Base-by-base conservation (phyloP, 2,113 vertebrate species). In the Noctilio leporinus region DNA sequence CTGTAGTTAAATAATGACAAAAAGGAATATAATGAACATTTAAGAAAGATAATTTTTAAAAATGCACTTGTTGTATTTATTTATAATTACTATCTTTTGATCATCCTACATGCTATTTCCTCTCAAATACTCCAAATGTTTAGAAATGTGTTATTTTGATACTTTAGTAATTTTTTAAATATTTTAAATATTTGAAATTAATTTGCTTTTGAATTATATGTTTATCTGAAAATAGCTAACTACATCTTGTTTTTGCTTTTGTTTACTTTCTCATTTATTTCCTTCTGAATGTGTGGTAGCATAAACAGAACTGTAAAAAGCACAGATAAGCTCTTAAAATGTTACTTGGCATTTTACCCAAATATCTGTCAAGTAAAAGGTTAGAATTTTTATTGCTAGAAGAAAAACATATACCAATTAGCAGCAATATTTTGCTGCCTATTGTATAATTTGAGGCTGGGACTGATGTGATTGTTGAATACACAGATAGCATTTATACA, bases 341-440 rank as follows among this genome's bases (percentile, higher is more conserved):
- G 97, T 98, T 98, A 89, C 92, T 92, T 98, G 98, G 81, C 98
- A 98, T 98, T 98, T 98, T 98, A 96, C 96, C 97, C 96, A 97
- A 97, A 94, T 95, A 98, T 98, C 97, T 98, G 98, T 98, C 98
- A 98, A 98, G 96, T 95, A 95, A 98, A 98, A 98, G 98, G 98
- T 98, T 98, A 98, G 97, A 97, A 98, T 98, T 98, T 97, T 98
- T 97, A 98, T 96, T 97, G 98, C 97, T 96, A 97, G 95, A 97
- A 97, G 96, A 95, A 98, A 98, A 98, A 98, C 94, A 97, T 89
- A 96, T 96, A 97, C 97, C 96, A 98, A 98, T 98, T 98, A 98
- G 96, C 86, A 97, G 65, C 92, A 95, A 91, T 77, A 95, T 96
- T 97, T 93, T 94, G 57, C 64, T 98, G 94, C 96, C 95, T 95